phyloP scores from a whole-genome alignment of 2,113 vertebrate genomes.

The Crocuta crocuta region DNA sequence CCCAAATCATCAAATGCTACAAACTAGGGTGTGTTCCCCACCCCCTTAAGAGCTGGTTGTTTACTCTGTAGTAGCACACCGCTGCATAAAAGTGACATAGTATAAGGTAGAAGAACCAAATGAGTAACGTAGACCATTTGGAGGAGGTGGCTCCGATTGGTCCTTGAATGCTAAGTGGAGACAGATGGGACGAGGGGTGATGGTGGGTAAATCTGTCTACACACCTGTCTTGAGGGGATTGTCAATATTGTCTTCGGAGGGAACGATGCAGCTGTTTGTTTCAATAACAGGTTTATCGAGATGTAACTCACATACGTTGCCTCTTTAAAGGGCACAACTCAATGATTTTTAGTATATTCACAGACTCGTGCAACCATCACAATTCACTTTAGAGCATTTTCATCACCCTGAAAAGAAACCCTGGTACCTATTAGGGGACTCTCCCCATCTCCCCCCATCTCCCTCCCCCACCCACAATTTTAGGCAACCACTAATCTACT shows the following conservation, averaged over 20 bases:
- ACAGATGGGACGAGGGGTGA: neutral
- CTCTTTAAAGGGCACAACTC: neutral
- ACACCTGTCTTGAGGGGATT: neutral
- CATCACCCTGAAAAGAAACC: neutral
- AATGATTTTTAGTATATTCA: neutral
- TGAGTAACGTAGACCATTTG: neutral
- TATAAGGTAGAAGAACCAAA: neutral
- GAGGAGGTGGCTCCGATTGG: neutral
- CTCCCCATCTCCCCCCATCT: no score
- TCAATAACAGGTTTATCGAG: neutral
- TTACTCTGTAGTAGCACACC: neutral
- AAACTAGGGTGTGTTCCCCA: neutral
- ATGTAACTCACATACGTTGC: neutral
- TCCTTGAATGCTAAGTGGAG: neutral
- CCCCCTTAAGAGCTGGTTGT: neutral
- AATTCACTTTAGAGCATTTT: neutral
- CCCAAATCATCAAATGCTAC: neutral
- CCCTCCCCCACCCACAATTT: no score
- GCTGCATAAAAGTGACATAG: neutral
- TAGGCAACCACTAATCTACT: neutral
- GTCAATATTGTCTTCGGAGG: neutral
- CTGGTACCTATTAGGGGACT: no score
- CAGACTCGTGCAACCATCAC: neutral
- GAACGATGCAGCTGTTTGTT: neutral
- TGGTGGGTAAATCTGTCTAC: neutral